Evolutionary conservation across 2,113 vertebrate genomes (phyloP).

Genomic region (Poecile atricapillus): DNA sequence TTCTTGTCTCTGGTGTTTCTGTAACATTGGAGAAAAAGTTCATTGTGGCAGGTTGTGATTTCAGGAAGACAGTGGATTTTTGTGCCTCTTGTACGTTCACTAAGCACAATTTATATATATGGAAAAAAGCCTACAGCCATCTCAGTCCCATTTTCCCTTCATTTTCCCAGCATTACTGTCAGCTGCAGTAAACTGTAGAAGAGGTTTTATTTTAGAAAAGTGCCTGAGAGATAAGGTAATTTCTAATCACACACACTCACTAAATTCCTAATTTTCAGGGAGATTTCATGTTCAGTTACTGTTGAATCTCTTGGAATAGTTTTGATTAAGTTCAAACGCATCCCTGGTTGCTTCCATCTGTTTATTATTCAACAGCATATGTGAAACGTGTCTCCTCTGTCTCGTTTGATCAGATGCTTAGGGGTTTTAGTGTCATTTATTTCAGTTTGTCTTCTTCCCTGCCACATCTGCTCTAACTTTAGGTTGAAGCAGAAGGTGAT

Average conservation of each 20-base stretch:
- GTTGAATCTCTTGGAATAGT: neutral
- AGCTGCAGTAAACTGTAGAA: neutral
- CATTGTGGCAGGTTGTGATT: neutral
- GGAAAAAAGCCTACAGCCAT: neutral
- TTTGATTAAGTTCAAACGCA: neutral
- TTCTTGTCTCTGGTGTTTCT: neutral
- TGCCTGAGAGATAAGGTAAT: neutral
- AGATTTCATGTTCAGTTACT: neutral
- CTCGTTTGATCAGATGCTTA: neutral
- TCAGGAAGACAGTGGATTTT: neutral
- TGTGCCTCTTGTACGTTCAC: neutral
- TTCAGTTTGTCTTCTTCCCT: neutral
- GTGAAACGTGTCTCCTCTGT: neutral
- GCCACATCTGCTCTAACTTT: neutral
- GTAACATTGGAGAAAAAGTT: neutral
- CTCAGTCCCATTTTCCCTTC: neutral
- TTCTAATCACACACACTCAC: neutral
- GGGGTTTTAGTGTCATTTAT: neutral
- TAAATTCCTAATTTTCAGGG: neutral
- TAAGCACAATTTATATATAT: neutral
- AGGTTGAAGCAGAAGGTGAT: neutral
- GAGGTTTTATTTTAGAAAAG: neutral
- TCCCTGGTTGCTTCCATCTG: neutral
- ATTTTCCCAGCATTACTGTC: neutral
- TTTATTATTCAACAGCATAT: slow-evolving; percentile 14